Evolutionary conservation across 2,113 vertebrate species (phyloP), one percentile per base, ranked within the genome.

Genomic region (Ptyas mucosa): DNA sequence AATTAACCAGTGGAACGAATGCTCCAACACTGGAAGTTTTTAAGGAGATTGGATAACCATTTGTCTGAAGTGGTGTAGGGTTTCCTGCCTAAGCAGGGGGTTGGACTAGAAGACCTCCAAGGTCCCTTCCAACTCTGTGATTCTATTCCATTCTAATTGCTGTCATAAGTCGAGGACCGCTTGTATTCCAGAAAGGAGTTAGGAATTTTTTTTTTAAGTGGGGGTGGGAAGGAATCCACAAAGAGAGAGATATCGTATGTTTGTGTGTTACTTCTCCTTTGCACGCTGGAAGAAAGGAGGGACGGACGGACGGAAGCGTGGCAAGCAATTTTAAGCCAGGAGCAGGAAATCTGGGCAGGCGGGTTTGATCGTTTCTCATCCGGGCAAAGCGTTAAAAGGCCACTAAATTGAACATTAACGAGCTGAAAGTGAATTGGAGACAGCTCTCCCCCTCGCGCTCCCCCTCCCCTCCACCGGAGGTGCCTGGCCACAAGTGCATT

Each of bases 331-430:
- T 81, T 39, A 18, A n/a, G 69, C 69, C 64, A 39, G 93, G 85
- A 95, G 88, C 86, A 49, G 91, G 91, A 95, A 61, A 96, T 94
- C 95, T 52, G 69, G 94, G 89, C 75, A 95, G 94, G 43, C 43
- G 93, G 95, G 95, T 93, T 15, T 23, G 95, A 97, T 97, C 97
- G 93, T 97, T 97, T 97, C 58, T 97, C 97, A 96, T 95, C 95
- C 97, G 95, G 96, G 96, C 97, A 95, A 96, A 49, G 94, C 97
- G 95, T 97, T 97, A 97, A 97, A 97, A 97, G 96, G 96, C 97
- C 96, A 95, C 97, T 97, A 97, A 98, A 98, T 98, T 97, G 97
- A 97, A 91, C 97, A 97, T 97, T 98, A 98, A 97, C 95, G 97
- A 98, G 97, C 93, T 89, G 43, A 94, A 96, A 97, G 26, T 94